Conservation (phyloP, 1,140 invertebrate genomes). For the Macrobrachium nipponense region DNA sequence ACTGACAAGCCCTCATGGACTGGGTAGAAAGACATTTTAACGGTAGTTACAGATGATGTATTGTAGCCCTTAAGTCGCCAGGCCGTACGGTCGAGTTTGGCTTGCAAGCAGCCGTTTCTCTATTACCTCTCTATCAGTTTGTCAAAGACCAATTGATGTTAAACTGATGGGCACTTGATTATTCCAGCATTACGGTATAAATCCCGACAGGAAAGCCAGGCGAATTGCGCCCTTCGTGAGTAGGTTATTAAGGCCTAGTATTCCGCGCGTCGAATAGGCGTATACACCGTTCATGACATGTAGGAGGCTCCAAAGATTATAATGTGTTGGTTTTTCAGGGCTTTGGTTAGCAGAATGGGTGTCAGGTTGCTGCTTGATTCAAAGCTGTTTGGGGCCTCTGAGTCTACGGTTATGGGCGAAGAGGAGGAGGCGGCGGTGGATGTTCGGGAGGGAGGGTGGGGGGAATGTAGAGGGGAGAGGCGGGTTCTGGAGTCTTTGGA, state of each 20-base stretch:
- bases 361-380: constrained; percentile 27
- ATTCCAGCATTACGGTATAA: background rate
- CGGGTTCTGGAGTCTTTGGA: background rate
- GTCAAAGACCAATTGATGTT: constrained; percentile 57
- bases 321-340: constrained; percentile 60
- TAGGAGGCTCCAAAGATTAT: constrained; percentile 51
- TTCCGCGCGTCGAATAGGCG: background rate
- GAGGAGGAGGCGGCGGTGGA: background rate
- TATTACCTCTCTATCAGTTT: background rate
- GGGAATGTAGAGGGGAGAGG: background rate
- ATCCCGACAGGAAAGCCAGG: background rate
- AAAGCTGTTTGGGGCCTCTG: background rate
- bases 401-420: background rate
- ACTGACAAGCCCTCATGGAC: constrained; percentile 35
- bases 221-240: background rate
- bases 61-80: background rate
- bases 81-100: background rate
- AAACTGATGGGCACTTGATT: constrained; percentile 60
- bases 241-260: background rate
- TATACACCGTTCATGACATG: background rate
- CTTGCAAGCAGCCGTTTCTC: no score
- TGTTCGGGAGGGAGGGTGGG: background rate
- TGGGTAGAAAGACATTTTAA: background rate
- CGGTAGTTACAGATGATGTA: background rate
- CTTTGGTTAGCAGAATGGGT: constrained; percentile 53